Base-by-base conservation (phyloP, 2,888 invertebrate species). In the Coelinius sp. region DNA sequence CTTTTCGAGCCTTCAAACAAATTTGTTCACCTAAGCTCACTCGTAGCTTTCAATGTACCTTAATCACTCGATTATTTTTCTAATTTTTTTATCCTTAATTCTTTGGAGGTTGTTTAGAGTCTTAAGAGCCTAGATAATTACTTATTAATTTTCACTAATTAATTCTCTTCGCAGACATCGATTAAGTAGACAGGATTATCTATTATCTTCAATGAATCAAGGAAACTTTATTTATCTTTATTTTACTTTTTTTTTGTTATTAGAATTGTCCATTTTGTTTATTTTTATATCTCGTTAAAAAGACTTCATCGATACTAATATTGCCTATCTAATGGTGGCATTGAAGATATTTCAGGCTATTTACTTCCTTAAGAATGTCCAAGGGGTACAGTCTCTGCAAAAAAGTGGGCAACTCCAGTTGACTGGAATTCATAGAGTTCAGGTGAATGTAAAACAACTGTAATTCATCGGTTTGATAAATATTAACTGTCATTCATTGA, bases 101-200 rank as follows among this genome's bases (percentile, higher is more conserved):
- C 35, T 71, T 73, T 64, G 56, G 63, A 75, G 67, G 64, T 75
- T 71, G 62, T 73, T 59, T 20, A 59, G 59, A 69, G 31, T 31
- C 44, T 63, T 74, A 66, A 68, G 31, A 74, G 70, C 68, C 69
- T 77, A 75, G 69, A 72, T 44, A 74, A 66, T 71, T 68, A 76
- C 71, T 73, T 64, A 24, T 49, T 70, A 62, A 71, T 67, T 68
- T 73, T 73, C 62, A 71, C 66, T 71, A 73, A 73, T 59, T 67
- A 70, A 74, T 74, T 71, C 67, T 49, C 68, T 80, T 78, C 77
- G 78, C 79, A 78, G 79, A 79, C 80, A 80, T 77, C 79, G 75
- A 82, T 82, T 80, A 81, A 79, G 76, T 82, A 81, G 75, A 83
- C 78, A 76, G 70, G 76, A 76, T 76, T 76, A 73, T 74, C 52